A percentile compares a stretch with the other conserved stretches of the same genome.
Evolutionary conservation across 2,113 vertebrate genomes (phyloP).

Genomic region (Oryzias woworae): DNA sequence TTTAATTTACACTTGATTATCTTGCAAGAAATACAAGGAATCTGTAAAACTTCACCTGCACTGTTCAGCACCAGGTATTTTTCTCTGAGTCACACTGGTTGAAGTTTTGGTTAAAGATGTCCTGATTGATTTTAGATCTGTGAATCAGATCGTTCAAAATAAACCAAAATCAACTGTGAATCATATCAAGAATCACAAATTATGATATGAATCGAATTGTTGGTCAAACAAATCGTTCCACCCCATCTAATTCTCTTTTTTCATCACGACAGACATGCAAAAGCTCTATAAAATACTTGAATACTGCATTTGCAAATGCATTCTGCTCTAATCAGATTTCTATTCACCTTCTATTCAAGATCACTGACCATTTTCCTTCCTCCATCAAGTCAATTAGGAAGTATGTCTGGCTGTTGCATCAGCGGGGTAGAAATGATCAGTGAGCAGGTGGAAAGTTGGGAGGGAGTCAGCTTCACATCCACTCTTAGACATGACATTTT

Average conservation of each 20-base stretch:
- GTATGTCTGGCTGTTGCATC: constrained; percentile 19
- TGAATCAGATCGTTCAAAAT: no score
- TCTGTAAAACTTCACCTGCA: no score
- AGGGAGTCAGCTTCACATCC: constrained; percentile 15
- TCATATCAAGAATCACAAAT: no score
- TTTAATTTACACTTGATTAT: no score
- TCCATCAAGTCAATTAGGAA: constrained; percentile 40
- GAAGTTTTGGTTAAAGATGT: no score
- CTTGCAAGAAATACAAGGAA: no score
- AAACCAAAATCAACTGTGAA: no score
- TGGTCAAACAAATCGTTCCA: no score
- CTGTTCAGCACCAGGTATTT: no score
- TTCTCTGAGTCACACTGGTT: no score
- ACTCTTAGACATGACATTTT: constrained; percentile 40
- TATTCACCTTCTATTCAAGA: constrained; percentile 39
- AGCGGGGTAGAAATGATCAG: constrained; percentile 27
- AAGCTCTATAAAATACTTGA: constrained; percentile 14
- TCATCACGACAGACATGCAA: constrained; percentile 4
- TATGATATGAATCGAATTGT: no score
- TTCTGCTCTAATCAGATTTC: constrained; percentile 51
- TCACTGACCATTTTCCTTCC: constrained; percentile 46
- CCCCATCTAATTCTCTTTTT: background rate
- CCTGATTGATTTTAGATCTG: no score
- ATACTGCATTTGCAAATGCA: constrained; percentile 9
- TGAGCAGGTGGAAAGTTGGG: constrained; percentile 54